Conservation (phyloP, 2,797 vertebrate genomes). For the Cetoscarus ocellatus region DNA sequence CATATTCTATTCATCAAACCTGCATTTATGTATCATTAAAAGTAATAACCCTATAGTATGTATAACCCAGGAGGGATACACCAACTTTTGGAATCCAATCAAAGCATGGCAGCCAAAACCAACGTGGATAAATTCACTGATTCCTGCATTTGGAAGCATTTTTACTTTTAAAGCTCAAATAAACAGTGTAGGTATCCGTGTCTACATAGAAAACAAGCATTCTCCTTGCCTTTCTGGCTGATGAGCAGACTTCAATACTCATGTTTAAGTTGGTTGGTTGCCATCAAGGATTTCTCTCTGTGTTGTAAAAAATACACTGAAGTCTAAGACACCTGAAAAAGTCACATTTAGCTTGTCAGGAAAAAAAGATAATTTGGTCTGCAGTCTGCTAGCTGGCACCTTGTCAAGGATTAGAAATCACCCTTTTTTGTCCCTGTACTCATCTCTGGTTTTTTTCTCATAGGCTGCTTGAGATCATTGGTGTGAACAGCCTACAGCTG, state of each 20-base stretch:
- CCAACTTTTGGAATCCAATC: constrained; percentile 24
- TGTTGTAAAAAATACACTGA: constrained; percentile 67
- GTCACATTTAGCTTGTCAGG: constrained; percentile 51
- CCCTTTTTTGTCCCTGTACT: too few relatives aligned
- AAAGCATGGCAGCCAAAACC: not conserved
- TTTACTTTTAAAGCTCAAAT: not conserved
- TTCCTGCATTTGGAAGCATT: constrained; percentile 7
- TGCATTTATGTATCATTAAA: constrained; percentile 55
- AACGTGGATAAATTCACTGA: not conserved
- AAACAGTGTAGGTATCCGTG: constrained; percentile 10
- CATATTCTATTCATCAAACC: constrained; percentile 31
- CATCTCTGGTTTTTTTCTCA: too few relatives aligned
- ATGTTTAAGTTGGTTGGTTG: constrained; percentile 49
- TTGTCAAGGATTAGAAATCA: not conserved
- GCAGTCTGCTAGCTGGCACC: too few relatives aligned
- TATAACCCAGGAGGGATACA: constrained; percentile 9
- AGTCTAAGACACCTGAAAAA: constrained; percentile 28
- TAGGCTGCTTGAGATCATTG: too few relatives aligned
- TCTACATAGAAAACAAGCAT: constrained; percentile 12
- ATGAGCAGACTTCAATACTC: constrained; percentile 58
- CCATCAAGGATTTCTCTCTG: constrained; percentile 61
- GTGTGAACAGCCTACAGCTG: too few relatives aligned
- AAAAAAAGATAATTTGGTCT: not conserved
- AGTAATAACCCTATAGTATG: constrained; percentile 30
- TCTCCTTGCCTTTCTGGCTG: constrained; percentile 22